Base-by-base conservation (phyloP, 2,888 invertebrate genomes). In the Acrocyrtus sp. region DNA sequence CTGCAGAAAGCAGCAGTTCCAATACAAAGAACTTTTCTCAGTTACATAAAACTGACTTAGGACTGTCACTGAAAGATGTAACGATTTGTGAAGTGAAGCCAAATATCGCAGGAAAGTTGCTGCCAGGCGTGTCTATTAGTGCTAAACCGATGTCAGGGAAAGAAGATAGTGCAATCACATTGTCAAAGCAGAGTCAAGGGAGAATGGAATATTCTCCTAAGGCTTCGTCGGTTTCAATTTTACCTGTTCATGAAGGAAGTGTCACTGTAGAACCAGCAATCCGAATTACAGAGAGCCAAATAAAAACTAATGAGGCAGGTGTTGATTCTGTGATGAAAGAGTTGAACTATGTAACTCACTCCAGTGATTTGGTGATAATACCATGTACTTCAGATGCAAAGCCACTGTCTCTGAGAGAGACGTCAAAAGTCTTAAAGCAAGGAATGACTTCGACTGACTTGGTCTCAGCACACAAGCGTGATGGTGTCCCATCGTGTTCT, bases 341-440 rank as follows among this genome's bases (percentile, higher is more conserved):
- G 39, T 22, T 72, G 12, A 66, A 60, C 22, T 72, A 45, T 41
- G 72, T 72, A 10, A 72, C 72, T 10, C 72, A 72, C 50, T 72
- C 72, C n/a, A 72, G 72, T 67, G 72, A 72, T 21, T 45, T 72
- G 48, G 61, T 72, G 6, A 72, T 72, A 43, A 72, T 72, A 41
- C 72, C 72, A 3, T 72, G 72, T 34, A 72, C 72, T 3, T 66
- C 72, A 10, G 72, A 72, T 29, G 72, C 72, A 22, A 72, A 72
- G 15, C 72, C 72, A 3, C 17, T 72, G 19, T 56, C 61, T 10
- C 29, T 72, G 8, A 61, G 61, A 27, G 72, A 72, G 54, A 72
- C 72, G 15, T 60, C 54, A 17, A 72, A 67, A 54, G 72, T 72
- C 24, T 41, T 72, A 8, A 60, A 72, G 17, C 61, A 61, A 22